Evolutionary conservation across 2,113 vertebrate genomes (phyloP), one percentile per base, ranked within the genome.

Genomic region (Poecilia latipinna): DNA sequence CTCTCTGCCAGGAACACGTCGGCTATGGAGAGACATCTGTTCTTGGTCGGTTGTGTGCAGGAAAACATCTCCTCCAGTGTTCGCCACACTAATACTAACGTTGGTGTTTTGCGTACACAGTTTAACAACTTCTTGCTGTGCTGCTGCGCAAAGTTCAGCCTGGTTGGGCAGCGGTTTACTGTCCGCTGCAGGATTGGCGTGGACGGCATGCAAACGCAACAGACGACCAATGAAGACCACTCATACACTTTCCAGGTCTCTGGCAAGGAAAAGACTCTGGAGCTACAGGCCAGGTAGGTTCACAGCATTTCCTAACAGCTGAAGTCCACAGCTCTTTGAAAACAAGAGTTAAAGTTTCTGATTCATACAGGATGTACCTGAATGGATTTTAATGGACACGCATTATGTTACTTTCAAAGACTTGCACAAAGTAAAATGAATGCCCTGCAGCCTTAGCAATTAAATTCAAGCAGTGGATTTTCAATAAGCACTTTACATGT

Each of bases 41-140:
- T 97, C 85, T 93, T 99, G 84, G 97, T 99, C 51, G 93, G 96
- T 90, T 22, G 4, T 37, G 12, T 8, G 26, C 22, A 61, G 4
- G 29, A 29, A 29, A 44, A 39, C 1, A 26, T 6, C 17, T 48
- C 44, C 13, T 19, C 17, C 44, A 17, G 17, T 17, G 13, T 48
- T 48, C 0, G 51, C 24, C 17, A n/a, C 24, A n/a, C 44, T 7
- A 11, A 57, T 57, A 3, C 22, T 57, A n/a, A 57, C 3, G 7
- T 57, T 10, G 11, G 28, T 11, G 2, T 39, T 69, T 33, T 61
- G 6, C 63, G 7, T 24, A 22, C 65, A 71, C 88, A 99, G 97
- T 97, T 99, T 90, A 99, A 99, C 95, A 97, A 98, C 84, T 97
- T 97, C 91, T 84, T 99, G 86, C 95, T 99, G 61, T 98, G 97